phyloP scores from a whole-genome alignment of 2,797 vertebrate species.

The Pseudocheirus occidentalis region DNA sequence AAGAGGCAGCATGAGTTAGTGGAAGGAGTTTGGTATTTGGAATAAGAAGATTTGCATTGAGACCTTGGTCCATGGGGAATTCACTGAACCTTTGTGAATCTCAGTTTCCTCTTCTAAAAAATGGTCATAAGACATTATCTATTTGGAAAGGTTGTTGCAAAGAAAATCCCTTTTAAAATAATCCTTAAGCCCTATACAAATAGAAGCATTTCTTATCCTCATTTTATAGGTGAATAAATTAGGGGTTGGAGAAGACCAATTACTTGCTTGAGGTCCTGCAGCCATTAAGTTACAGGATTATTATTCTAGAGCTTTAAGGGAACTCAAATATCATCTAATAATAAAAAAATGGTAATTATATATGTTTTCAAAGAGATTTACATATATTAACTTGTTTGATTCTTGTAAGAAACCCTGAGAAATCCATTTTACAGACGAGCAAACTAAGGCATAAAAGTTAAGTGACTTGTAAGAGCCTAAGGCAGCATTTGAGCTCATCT shows the following conservation, averaged over 20 bases:
- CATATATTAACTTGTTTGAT: no score
- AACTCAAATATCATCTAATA: neutral
- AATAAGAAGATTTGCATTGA: neutral
- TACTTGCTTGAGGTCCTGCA: no score
- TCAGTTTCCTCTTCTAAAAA: neutral
- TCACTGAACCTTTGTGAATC: neutral
- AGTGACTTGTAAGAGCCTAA: neutral
- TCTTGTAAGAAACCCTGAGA: no score
- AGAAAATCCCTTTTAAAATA: no score
- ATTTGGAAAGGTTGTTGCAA: neutral
- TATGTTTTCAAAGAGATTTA: neutral
- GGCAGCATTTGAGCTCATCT: neutral
- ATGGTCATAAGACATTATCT: neutral
- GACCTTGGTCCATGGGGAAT: no score
- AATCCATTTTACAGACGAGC: neutral
- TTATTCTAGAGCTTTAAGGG: neutral
- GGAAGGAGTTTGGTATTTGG: neutral
- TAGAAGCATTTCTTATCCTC: no score
- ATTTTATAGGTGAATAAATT: no score
- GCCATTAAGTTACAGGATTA: neutral
- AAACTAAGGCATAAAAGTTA: neutral
- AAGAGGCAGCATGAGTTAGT: neutral
- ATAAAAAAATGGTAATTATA: neutral
- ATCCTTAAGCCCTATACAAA: no score
- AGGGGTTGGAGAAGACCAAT: no score